phyloP scores from a whole-genome alignment of 1,140 invertebrate genomes.

The Linepithema humile region DNA sequence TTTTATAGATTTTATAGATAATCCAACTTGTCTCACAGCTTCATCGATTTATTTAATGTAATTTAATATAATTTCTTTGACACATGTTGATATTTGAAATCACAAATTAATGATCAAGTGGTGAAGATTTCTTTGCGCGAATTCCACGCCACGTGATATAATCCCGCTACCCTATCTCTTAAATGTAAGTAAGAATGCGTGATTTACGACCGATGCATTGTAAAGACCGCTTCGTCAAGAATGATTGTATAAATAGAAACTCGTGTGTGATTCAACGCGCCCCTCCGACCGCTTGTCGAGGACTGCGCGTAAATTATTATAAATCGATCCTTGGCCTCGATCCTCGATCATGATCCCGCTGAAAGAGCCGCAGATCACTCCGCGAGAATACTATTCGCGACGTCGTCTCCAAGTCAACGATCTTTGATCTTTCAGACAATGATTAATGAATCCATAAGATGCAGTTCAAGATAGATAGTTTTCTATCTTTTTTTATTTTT shows the following conservation, averaged over 20 bases:
- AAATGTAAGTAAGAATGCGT: constrained; percentile 60
- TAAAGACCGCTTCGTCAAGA: constrained; percentile 40
- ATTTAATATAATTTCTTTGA: constrained; percentile 21
- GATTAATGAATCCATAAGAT: constrained; percentile 49
- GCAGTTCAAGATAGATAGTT: neutral
- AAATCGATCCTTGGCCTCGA: constrained; percentile 59
- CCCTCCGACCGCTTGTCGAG: constrained; percentile 35
- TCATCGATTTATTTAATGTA: constrained; percentile 19
- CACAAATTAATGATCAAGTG: constrained; percentile 30
- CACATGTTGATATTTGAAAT: neutral
- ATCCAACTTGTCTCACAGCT: neutral
- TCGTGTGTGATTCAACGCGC: constrained; percentile 54
- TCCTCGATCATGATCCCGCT: constrained; percentile 1
- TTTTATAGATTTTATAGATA: neutral
- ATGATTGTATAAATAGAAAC: constrained; percentile 62
- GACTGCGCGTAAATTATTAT: constrained; percentile 61
- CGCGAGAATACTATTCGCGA: neutral
- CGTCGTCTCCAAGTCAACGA: constrained; percentile 19
- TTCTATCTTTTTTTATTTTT: neutral
- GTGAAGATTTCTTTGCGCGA: constrained; percentile 7
- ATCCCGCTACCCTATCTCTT: constrained; percentile 39
- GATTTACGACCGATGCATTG: constrained; percentile 70
- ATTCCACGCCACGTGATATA: neutral
- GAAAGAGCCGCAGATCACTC: constrained; percentile 24
- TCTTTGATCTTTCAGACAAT: constrained; percentile 28